phyloP scores from a whole-genome alignment of 2,888 invertebrate species.

The Pristionchus japonicus region DNA sequence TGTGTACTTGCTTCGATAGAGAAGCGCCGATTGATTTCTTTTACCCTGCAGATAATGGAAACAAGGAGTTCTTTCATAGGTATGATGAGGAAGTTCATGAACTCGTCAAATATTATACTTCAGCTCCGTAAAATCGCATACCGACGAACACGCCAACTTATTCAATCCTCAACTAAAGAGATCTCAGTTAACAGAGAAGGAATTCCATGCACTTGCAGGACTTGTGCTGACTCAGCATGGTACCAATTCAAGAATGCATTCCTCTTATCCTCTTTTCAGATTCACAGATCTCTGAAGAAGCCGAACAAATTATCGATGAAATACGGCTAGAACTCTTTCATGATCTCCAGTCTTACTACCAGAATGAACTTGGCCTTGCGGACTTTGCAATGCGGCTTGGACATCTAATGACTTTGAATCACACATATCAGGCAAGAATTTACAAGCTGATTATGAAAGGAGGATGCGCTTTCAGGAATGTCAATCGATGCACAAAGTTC shows the following conservation, averaged over 20 bases:
- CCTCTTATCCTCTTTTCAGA: background rate
- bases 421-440: background rate
- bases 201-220: background rate
- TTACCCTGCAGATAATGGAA: background rate
- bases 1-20: background rate
- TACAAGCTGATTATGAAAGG: background rate
- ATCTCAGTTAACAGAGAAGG: background rate
- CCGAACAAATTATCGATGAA: background rate
- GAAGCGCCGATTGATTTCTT: background rate
- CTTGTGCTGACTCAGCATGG: background rate
- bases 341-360: background rate
- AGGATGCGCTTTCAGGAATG: background rate
- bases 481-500: background rate
- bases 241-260: background rate
- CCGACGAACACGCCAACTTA: background rate
- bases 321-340: background rate
- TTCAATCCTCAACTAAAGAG: background rate
- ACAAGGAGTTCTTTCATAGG: background rate
- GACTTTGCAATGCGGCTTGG: background rate
- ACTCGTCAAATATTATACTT: background rate
- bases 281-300: background rate
- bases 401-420: background rate
- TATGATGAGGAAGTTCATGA: background rate
- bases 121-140: background rate
- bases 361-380: background rate